Evolutionary conservation across 1,140 invertebrate genomes (phyloP), one percentile per base, ranked within the genome.

Genomic region (Habropoda laboriosa): DNA sequence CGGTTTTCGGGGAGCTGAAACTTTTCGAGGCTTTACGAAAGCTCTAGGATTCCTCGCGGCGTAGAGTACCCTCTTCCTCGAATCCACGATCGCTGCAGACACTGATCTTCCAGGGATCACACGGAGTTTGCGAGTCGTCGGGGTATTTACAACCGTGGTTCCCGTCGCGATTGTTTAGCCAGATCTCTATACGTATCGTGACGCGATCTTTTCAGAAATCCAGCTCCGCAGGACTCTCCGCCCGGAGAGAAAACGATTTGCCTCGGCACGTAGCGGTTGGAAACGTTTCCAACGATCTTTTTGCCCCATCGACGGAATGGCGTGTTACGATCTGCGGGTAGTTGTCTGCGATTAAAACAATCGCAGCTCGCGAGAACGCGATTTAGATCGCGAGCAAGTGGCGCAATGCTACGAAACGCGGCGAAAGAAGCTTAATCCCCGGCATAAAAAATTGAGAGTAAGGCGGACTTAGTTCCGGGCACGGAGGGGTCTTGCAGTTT

Each of bases 81-180:
- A 30, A 68, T 24, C 16, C 32, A 55, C 61, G 51, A 67, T 80
- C 67, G 64, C 76, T n/a, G 42, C 32, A 53, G 76, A 21, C 51
- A 18, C 47, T 38, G 42, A 49, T 64, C 51, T 40, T 49, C 58
- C 40, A 63, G 1, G 57, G 53, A 81, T 82, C 53, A 32, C 57
- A 57, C 30, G 35, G 51, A 32, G 51, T 77, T 64, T 32, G 63
- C 74, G 67, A 76, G 49, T 67, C 79, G 40, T 16, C 32, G 21
- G 30, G 49, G 32, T 64, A 64, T 77, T 81, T 63, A 49, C 64
- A 35, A 18, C 47, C n/a, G n/a, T n/a, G 35, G 30, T 30, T 77
- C 40, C 58, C 72, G 71, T 51, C 68, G 70, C 63, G 79, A 81
- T 76, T 82, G n/a, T 81, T 77, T 76, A 47, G n/a, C 58, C 42